Base-by-base conservation (phyloP, 2,113 vertebrate genomes). In the Bothrops jararaca region DNA sequence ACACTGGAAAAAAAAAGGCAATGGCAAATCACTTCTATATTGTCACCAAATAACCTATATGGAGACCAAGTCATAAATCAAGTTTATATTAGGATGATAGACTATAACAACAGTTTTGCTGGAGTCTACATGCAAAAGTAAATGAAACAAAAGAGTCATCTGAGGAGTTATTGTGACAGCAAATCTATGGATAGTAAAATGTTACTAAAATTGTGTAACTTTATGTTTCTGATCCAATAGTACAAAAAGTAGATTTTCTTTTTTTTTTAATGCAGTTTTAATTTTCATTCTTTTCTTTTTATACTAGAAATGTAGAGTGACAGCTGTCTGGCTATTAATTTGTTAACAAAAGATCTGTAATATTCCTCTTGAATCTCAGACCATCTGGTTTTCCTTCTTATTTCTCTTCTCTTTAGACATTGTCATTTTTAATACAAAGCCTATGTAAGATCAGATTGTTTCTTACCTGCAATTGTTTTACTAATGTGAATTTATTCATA, bases 241-340 rank as follows among this genome's bases (percentile, higher is more conserved):
- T 20, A 80, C 15, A 80, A 74, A 74, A 39, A 74, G 5, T 74
- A 39, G 15, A 18, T 9, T 80, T 42, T 39, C 6, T 2, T 42
- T 80, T 80, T 80, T 39, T 80, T 39, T 39, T 2, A 69, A 80
- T 7, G 6, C 15, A 64, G 52, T 88, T 39, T 13, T 64, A 23
- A 20, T 92, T 92, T 60, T 53, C 34, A 18, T 69, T 5, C 34
- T 86, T 92, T 29, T 42, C 50, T 89, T 26, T 90, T 92, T 52
- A 92, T 90, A 86, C n/a, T n/a, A 60, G 42, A 5, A 56, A 48
- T 60, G 26, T 45, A 92, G 85, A 90, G 29, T n/a, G 45, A 60
- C 74, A 90, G 88, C 54, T 90, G 88, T 80, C 42, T 86, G 26
- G 42, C 42, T 92, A 88, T 89, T 89, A 92, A 89, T 92, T 80